Conservation (phyloP, 2,888 invertebrate genomes). For the Fissipunctia ypsillon region DNA sequence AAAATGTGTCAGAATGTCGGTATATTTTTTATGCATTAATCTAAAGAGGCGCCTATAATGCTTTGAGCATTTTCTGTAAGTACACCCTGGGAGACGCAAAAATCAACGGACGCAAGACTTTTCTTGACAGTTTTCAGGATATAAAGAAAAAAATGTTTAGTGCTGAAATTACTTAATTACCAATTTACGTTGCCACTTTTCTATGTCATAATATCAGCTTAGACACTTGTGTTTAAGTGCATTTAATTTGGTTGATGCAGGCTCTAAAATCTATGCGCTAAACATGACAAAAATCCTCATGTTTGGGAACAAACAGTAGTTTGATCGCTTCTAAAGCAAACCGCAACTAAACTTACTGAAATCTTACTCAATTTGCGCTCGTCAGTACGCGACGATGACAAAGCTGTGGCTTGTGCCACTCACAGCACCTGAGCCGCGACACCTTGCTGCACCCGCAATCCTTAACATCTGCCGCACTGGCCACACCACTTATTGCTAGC, state of each 20-base stretch:
- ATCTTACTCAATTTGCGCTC: conserved; percentile 53
- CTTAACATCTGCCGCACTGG: conserved; percentile 82
- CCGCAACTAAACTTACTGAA: background rate
- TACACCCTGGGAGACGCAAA: background rate
- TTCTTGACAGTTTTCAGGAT: background rate
- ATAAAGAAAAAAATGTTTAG: background rate
- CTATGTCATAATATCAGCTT: background rate
- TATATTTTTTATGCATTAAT: too few species aligned
- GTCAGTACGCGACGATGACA: conserved; percentile 77
- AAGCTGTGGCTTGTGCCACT: conserved; percentile 86
- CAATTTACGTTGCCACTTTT: background rate
- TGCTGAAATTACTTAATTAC: background rate
- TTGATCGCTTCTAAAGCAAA: background rate
- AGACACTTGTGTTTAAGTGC: too few species aligned
- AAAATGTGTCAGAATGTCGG: background rate
- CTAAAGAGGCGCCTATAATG: background rate
- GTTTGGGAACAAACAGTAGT: background rate
- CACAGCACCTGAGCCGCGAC: conserved; percentile 84
- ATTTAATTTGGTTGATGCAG: background rate
- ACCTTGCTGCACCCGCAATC: conserved; percentile 84
- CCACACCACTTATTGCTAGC: conserved; percentile 65
- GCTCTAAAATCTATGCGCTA: background rate
- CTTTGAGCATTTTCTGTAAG: background rate
- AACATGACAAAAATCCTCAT: background rate
- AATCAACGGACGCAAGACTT: background rate